phyloP scores from a whole-genome alignment of 2,113 vertebrate species.

The Pseudorhombus dupliciocellatus region DNA sequence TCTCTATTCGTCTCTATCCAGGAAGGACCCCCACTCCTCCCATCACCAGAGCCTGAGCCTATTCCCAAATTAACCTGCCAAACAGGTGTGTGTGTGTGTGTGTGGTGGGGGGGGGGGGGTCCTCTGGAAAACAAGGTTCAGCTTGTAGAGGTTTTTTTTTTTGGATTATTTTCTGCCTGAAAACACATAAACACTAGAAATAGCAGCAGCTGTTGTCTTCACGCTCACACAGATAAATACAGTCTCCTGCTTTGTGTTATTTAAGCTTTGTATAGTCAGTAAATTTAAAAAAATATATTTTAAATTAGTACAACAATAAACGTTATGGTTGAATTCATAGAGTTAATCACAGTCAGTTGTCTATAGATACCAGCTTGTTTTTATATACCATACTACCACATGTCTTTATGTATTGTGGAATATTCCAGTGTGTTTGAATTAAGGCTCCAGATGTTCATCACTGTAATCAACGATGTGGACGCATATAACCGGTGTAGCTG shows the following conservation, averaged over 20 bases:
- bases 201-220: conserved; percentile 63
- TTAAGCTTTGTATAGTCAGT: not conserved
- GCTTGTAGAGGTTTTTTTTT: conserved; percentile 36
- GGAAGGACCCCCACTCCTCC: conserved; percentile 58
- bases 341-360: not conserved
- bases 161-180: conserved; percentile 62
- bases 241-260: conserved; percentile 18
- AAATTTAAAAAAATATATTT: not conserved
- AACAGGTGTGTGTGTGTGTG: conserved; percentile 49
- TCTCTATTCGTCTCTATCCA: conserved; percentile 13
- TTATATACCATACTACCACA: not conserved
- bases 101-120: not conserved
- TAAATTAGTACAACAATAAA: not conserved
- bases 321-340: not conserved
- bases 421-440: not conserved
- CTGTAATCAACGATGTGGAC: too few species aligned
- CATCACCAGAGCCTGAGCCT: conserved; percentile 63
- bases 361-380: too few species aligned
- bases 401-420: not conserved
- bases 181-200: conserved; percentile 62
- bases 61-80: conserved; percentile 68
- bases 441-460: not conserved
- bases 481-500: too few species aligned
- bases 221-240: conserved; percentile 30
- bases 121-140: conserved; percentile 43